phyloP scores from a whole-genome alignment of 2,113 vertebrate species.

The Toxotes chatareus region DNA sequence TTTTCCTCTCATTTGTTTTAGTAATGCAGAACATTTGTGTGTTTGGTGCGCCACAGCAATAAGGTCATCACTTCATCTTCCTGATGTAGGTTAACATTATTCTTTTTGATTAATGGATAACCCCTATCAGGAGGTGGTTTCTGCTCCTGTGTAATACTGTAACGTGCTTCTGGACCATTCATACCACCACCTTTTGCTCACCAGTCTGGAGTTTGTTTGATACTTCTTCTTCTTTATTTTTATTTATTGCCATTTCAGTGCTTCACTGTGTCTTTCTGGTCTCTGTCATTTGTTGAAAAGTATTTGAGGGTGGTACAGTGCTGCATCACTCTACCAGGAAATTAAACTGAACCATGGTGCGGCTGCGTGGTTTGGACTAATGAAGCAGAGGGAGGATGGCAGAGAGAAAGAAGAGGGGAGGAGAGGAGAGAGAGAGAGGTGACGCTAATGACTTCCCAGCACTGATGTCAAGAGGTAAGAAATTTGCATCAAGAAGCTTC shows the following conservation, averaged over 20 bases:
- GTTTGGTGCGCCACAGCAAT: conserved; percentile 11
- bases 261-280: background rate
- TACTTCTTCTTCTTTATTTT: background rate
- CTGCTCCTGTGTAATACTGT: background rate
- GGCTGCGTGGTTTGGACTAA: conserved; percentile 26
- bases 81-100: conserved; percentile 21
- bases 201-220: background rate
- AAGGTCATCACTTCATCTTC: conserved; percentile 32
- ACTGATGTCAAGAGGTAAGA: conserved; percentile 31
- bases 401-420: background rate
- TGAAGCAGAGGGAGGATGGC: conserved; percentile 2
- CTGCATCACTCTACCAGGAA: conserved; percentile 19
- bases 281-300: conserved; percentile 5
- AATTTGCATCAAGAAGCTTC: background rate
- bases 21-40: background rate
- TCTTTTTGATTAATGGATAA: conserved; percentile 45
- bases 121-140: background rate
- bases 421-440: background rate
- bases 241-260: background rate
- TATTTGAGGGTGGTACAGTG: background rate
- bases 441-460: conserved; percentile 1
- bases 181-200: background rate
- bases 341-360: conserved; percentile 18
- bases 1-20: conserved; percentile 6
- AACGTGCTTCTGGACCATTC: conserved; percentile 18